These are phyloP conservation scores for Microctonus brassicae DNA, from an alignment of 2,888 invertebrate genomes.

Conservation along the genomic window DNA sequence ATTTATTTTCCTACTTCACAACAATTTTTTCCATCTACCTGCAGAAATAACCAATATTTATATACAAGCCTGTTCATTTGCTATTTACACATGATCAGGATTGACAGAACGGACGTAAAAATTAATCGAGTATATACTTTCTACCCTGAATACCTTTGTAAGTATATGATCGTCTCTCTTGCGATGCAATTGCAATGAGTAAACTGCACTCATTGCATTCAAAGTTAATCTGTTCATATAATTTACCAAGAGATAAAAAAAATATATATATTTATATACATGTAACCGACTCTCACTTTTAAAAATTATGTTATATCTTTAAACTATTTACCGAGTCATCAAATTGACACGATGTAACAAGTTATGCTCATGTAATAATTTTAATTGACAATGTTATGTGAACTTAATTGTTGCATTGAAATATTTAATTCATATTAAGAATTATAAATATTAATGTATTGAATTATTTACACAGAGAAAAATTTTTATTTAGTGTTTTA, in stretches of 20 bases:
- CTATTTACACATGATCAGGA: constrained; percentile 30
- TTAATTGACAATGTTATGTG: too few relatives aligned
- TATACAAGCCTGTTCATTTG: neutral
- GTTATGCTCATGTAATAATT: too few relatives aligned
- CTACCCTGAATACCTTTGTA: constrained; percentile 42
- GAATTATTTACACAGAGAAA: too few relatives aligned
- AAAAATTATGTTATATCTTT: constrained; percentile 30
- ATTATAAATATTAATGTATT: too few relatives aligned
- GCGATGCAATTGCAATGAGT: constrained; percentile 18
- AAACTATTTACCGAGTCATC: neutral
- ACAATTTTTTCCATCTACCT: too few relatives aligned
- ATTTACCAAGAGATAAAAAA: constrained; percentile 2
- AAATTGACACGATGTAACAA: too few relatives aligned
- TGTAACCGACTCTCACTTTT: constrained; percentile 38
- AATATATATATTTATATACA: neutral
- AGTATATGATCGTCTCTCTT: constrained; percentile 25
- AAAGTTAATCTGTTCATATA: constrained; percentile 5
- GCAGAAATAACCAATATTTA: too few relatives aligned
- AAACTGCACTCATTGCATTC: constrained; percentile 7
- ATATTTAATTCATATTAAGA: too few relatives aligned
- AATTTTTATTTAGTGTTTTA: too few relatives aligned
- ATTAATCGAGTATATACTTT: constrained; percentile 42
- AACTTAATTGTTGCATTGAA: too few relatives aligned
- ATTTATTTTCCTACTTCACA: too few relatives aligned
- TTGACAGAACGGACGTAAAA: constrained; percentile 36